Evolutionary conservation across 2,113 vertebrate genomes (phyloP), one percentile per base, ranked within the genome.

Genomic region (Suncus etruscus): DNA sequence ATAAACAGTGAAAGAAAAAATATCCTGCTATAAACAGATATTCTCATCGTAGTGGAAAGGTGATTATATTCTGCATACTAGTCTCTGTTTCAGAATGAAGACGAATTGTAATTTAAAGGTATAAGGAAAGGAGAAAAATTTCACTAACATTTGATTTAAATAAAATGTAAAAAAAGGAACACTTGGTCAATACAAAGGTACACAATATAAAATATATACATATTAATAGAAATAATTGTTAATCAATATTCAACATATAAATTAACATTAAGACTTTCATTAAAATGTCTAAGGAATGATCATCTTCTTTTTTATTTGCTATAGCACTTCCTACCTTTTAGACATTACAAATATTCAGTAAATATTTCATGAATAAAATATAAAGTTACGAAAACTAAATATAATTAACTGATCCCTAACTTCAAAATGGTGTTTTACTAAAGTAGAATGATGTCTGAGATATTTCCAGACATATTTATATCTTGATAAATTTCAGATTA

Each of bases 311-410:
- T 78, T 88, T 32, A 32, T 70, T 32, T 32, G 3, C n/a, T 70
- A 18, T 32, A 39, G 6, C 10, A 32, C 4, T 73, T 6, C 4
- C 78, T 20, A 77, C 18, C 47, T 66, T 89, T 86, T 79, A 78
- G 29, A 24, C 27, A 18, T 72, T 51, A 47, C 69, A 79, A n/a
- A 4, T 51, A 79, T 4, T 69, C 9, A 54, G 1, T 14, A 18
- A 58, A 22, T 20, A 80, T 85, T 83, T 83, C 20, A 83, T 39
- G 74, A 73, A 54, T 58, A 68, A 70, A 88, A 50, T 69, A 48
- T 11, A 39, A 68, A 76, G 3, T 32, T 45, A 31, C 11, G 14
- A 84, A 87, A 47, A 9, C 18, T 69, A 83, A 75, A 31, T 77
- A 69, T 25, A 86, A 31, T 68, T 29, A 77, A 83, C 3, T 84